Evolutionary conservation across 37 sponge, comb jelly and placozoan genomes (phyloP), one percentile per base, ranked within the genome.

Genomic region (Beroe ovata): DNA sequence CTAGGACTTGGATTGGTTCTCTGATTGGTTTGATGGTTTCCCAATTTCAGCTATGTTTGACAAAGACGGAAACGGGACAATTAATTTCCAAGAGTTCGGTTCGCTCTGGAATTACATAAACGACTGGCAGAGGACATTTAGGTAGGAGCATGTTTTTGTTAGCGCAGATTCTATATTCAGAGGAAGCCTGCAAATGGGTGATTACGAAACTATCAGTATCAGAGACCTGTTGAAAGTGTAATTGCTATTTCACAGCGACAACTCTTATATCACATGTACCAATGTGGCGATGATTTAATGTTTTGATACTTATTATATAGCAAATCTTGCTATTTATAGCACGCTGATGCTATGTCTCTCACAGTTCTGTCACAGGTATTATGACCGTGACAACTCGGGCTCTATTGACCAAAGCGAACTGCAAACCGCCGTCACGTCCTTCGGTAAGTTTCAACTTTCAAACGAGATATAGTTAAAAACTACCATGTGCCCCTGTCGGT

Each of bases 51-150:
- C 94, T 0, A 95, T 99, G 96, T 99, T 96, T 69, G 99, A 99
- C 77, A 88, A 93, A 29, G 95, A 99, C 88, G 88, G 89, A 16
- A 88, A 71, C 18, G 96, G 99, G 0, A 94, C 95, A 39, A 99
- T 99, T 58, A 95, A 93, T 89, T 99, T 96, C 91, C 92, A 96
- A 29, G 99, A 99, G 88, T 99, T 99, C 90, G 99, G 99, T 19
- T 66, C 96, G 11, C 92, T 99, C 60, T 99, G 99, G 99, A 94
- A 96, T 60, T 99, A 99, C 71, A 95, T 99, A 25, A 92, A 90
- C 29, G 96, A 99, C 90, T 99, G 99, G 99, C 99, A 99, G 91
- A 64, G 89, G 11, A 96, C 99, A 21, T 99, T 99, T 71, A 92
- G 93, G 59, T 77, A 40, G n/a, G n/a, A 11, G 59, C 18, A 18